A percentile compares a stretch with the other conserved stretches of the same genome.
Conservation (phyloP, 2,888 invertebrate species). For the Lydus trimaculatus region DNA sequence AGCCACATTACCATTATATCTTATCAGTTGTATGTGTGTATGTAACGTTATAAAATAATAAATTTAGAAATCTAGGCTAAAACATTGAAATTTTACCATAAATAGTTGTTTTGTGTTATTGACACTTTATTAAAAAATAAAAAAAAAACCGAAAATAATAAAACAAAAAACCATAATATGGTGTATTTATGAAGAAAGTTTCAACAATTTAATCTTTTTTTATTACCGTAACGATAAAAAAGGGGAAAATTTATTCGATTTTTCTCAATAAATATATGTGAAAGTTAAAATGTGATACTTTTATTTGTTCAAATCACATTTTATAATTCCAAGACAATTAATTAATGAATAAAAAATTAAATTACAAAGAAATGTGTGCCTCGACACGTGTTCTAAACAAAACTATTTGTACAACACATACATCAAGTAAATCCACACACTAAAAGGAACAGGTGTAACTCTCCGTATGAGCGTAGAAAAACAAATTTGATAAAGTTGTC, state of each 20-base stretch:
- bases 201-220: not conserved
- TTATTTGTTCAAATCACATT: not conserved
- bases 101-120: not conserved
- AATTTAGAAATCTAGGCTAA: not conserved
- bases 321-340: not conserved
- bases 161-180: not conserved
- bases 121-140: not conserved
- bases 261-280: not conserved
- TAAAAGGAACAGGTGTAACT: too few species aligned
- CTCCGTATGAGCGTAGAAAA: too few species aligned
- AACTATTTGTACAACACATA: not conserved
- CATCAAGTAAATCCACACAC: too few species aligned
- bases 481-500: too few species aligned
- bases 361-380: not conserved
- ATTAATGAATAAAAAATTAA: not conserved
- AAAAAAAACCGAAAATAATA: not conserved
- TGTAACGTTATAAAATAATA: not conserved
- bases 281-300: not conserved
- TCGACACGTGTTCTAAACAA: not conserved
- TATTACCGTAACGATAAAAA: not conserved
- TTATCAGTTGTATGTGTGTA: not conserved
- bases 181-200: not conserved
- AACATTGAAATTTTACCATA: conserved; percentile 1
- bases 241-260: not conserved
- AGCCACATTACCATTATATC: not conserved